Evolutionary conservation across 2,113 vertebrate species (phyloP).

Genomic region (Indicator indicator): DNA sequence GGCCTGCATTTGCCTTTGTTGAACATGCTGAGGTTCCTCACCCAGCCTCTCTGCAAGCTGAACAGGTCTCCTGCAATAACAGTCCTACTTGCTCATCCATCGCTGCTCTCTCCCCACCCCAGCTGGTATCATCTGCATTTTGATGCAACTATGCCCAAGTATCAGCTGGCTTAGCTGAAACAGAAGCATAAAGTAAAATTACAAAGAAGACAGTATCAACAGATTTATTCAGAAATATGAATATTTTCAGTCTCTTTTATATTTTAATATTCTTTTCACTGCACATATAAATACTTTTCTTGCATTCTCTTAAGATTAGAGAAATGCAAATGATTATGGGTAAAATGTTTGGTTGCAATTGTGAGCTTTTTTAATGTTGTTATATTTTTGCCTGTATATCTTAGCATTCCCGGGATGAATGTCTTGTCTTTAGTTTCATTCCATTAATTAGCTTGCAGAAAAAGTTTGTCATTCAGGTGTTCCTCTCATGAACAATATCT

Average conservation of each 20-base stretch:
- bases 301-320: not conserved
- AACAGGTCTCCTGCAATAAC: not conserved
- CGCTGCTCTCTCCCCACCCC: not conserved
- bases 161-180: not conserved
- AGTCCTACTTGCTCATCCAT: not conserved
- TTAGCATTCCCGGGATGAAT: slow-evolving; percentile 13
- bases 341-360: slow-evolving; percentile 37
- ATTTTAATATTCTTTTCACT: not conserved
- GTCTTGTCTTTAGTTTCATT: not conserved
- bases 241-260: not conserved
- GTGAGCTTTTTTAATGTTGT: not conserved
- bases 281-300: not conserved
- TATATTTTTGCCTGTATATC: not conserved
- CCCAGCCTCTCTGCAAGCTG: not conserved
- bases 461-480: not conserved
- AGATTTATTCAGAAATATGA: not conserved
- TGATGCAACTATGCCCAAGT: not conserved
- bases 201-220: not conserved
- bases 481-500: not conserved
- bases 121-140: not conserved
- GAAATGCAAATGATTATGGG: slow-evolving; percentile 27
- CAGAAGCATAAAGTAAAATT: not conserved
- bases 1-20: not conserved
- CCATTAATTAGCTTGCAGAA: not conserved
- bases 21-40: not conserved